Base-by-base conservation (phyloP, 2,797 vertebrate species). In the Falco biarmicus region DNA sequence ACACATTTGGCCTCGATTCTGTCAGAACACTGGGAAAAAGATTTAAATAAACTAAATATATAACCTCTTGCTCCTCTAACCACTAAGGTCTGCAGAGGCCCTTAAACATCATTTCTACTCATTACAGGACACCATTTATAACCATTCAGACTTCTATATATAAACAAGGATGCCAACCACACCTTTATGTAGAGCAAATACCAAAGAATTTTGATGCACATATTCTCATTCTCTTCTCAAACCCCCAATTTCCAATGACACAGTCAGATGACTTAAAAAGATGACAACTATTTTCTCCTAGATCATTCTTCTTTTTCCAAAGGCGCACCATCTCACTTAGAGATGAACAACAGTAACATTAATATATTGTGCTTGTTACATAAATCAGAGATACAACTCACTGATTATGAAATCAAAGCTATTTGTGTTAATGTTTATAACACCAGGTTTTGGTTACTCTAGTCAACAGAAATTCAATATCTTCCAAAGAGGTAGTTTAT, bases 391-490 rank as follows among this genome's bases (percentile, higher is more conserved):
- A 71, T 31, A 70, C 9, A 88, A 91, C 50, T 70, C 68, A 84
- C 19, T 34, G 45, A 64, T 79, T 89, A 84, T 56, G 37, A 92
- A 96, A 90, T 34, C 37, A 51, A 92, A 85, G 75, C 10, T 26
- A 17, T 87, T 75, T 2, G 0, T 65, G 66, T 47, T 90, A 41
- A 93, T 77, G 71, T 51, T 89, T 69, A 31, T 50, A 95, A 41
- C 10, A 78, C 57, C 77, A 81, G 37, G 2, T 81, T 91, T 90
- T 71, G 18, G 59, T 83, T 93, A 76, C 84, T 76, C 63, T 81
- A 20, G 39, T 59, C 54, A 91, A 69, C 15, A 85, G 66, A 95
- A 96, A 93, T 69, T 59, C n/a, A 71, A 17, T 82, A 66, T 90
- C 95, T 90, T 88, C 54, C 65, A 63, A 87, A 94, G 70, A 81